phyloP scores from a whole-genome alignment of 2,113 vertebrate genomes.

The Panthera uncia region DNA sequence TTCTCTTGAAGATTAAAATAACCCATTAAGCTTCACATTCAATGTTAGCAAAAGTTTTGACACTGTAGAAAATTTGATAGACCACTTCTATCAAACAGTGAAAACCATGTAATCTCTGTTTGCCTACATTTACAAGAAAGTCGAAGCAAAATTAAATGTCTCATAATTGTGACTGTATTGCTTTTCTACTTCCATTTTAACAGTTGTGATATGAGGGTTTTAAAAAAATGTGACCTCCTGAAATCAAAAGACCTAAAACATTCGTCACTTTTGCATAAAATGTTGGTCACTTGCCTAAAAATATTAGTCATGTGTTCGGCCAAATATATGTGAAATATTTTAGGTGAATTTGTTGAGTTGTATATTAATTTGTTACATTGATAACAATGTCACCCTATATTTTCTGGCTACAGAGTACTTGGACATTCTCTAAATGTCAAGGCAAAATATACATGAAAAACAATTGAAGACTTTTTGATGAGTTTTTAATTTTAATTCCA shows the following conservation, averaged over 20 bases:
- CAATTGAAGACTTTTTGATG: neutral
- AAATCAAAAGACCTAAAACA: neutral
- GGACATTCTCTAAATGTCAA: neutral
- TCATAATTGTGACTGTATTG: neutral
- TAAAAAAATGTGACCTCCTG: neutral
- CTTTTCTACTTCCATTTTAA: neutral
- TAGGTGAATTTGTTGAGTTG: neutral
- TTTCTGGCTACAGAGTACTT: neutral
- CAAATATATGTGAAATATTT: neutral
- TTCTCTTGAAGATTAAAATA: neutral
- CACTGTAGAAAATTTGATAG: neutral
- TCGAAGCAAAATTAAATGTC: neutral
- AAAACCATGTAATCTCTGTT: neutral
- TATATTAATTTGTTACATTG: neutral
- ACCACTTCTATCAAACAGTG: neutral
- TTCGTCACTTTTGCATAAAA: conserved; percentile 11
- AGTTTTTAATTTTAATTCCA: neutral
- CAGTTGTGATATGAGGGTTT: neutral
- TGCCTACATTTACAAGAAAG: neutral
- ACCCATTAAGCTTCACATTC: neutral
- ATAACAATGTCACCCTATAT: neutral
- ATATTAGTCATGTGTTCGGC: neutral
- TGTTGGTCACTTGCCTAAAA: neutral
- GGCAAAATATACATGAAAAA: conserved; percentile 8
- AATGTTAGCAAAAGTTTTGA: neutral